Percentiles rank a stretch among this genome's conserved stretches.
Evolutionary conservation across 2,888 invertebrate species (phyloP).

Genomic region (Melanostoma scalare): DNA sequence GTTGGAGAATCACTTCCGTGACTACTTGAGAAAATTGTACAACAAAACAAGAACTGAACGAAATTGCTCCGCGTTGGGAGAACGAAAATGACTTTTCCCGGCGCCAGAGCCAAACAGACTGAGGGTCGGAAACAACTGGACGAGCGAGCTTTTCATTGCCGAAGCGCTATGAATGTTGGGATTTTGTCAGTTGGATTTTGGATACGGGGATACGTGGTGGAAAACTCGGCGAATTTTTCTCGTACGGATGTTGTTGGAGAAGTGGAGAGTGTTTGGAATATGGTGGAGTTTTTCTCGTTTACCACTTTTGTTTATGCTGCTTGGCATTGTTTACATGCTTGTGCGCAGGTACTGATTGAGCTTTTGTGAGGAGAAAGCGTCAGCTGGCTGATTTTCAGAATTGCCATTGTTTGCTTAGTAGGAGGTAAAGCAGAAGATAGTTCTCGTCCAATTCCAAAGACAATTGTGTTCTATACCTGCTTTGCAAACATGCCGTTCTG

Average conservation of each 20-base stretch:
- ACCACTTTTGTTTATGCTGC: slow-evolving; percentile 35
- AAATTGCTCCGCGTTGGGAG: slow-evolving; percentile 47
- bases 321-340: slow-evolving; percentile 20
- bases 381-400: neutral
- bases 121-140: slow-evolving; percentile 58
- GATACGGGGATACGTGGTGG: slow-evolving; percentile 33
- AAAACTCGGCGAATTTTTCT: slow-evolving; percentile 26
- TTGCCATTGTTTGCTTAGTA: neutral
- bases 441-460: no score
- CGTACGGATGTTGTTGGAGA: slow-evolving; percentile 21
- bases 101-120: slow-evolving; percentile 71
- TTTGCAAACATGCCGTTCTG: no score
- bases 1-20: slow-evolving; percentile 44
- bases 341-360: slow-evolving; percentile 17
- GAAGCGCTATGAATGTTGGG: neutral
- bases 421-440: neutral
- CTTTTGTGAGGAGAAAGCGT: neutral
- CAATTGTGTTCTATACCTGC: no score
- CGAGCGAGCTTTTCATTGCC: slow-evolving; percentile 44
- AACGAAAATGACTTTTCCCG: slow-evolving; percentile 69
- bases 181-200: no score
- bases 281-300: neutral
- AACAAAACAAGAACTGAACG: slow-evolving; percentile 65
- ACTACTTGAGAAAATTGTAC: slow-evolving; percentile 37
- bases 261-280: slow-evolving; percentile 7